Base-by-base conservation (phyloP, 2,113 vertebrate species). In the Suricata suricatta region DNA sequence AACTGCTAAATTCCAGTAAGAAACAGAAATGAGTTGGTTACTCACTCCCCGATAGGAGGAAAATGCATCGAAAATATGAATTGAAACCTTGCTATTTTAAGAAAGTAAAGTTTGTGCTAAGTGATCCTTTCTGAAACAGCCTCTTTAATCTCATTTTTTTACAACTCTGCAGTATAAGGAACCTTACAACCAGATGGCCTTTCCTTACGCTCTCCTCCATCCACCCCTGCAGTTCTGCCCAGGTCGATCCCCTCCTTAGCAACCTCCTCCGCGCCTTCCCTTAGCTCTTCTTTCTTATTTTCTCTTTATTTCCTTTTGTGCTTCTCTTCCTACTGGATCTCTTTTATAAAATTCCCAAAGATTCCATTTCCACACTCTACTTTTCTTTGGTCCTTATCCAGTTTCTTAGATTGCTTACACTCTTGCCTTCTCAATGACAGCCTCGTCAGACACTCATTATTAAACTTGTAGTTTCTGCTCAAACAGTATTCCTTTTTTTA, bases 21-120 rank as follows among this genome's bases (percentile, higher is more conserved):
- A 97, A 96, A 94, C 95, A 97, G 69, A 96, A 96, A 33, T 41
- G 92, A 83, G n/a, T 93, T 95, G 64, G 66, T 96, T 91, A n/a
- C 76, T 91, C 17, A 0, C 35, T 87, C 38, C 31, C 66, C 92
- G 71, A 69, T 15, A 92, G 41, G 31, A 82, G 11, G 57, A 52
- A 88, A 95, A 95, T 44, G 17, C 38, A 81, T 90, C 68, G 72
- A 82, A 87, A 66, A 57, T n/a, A 96, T 86, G 95, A 71, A 96
- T 13, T 35, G 69, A 90, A 93, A 47, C 41, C 33, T 88, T 88
- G 31, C 84, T 17, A 77, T 52, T 25, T 77, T 93, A 52, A 64
- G 60, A 88, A 85, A 94, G 10, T 38, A 79, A 90, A 38, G 60
- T 82, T 82, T 87, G 66, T 63, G 63, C 31, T 87, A 64, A 88